These are phyloP conservation scores for Sphyrna mokarran DNA, from an alignment of 2,113 vertebrate species.

Conservation along the genomic window DNA sequence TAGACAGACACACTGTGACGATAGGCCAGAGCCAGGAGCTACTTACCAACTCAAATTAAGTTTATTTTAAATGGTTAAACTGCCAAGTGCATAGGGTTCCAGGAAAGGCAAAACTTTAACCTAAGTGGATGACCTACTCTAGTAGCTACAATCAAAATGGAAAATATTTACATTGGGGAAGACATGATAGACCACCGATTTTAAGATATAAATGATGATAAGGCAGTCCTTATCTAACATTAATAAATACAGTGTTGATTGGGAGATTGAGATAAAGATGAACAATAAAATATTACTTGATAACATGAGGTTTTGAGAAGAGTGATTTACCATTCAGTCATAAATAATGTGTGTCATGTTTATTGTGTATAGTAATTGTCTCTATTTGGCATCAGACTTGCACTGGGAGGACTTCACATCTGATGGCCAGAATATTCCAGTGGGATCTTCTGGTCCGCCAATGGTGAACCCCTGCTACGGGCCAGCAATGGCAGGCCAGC, in stretches of 20 bases:
- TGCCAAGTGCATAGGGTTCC: not conserved
- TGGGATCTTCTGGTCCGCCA: no score
- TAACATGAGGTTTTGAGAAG: not conserved
- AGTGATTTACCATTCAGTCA: not conserved
- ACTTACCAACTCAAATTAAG: not conserved
- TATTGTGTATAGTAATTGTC: not conserved
- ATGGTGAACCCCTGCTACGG: no score
- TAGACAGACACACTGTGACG: no score
- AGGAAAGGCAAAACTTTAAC: not conserved
- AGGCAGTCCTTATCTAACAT: not conserved
- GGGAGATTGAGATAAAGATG: not conserved
- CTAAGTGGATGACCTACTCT: not conserved
- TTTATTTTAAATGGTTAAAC: not conserved
- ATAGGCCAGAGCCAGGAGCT: not conserved
- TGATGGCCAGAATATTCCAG: not conserved
- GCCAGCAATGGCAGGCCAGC: no score
- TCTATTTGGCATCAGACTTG: not conserved
- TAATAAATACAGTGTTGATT: not conserved
- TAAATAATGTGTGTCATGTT: not conserved
- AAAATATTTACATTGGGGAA: not conserved
- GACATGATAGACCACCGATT: not conserved
- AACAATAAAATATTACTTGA: not conserved
- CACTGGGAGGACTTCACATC: not conserved
- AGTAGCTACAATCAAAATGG: not conserved
- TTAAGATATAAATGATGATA: not conserved